Evolutionary conservation across 2,113 vertebrate genomes (phyloP).

Genomic region (Cinclus mexicanus): DNA sequence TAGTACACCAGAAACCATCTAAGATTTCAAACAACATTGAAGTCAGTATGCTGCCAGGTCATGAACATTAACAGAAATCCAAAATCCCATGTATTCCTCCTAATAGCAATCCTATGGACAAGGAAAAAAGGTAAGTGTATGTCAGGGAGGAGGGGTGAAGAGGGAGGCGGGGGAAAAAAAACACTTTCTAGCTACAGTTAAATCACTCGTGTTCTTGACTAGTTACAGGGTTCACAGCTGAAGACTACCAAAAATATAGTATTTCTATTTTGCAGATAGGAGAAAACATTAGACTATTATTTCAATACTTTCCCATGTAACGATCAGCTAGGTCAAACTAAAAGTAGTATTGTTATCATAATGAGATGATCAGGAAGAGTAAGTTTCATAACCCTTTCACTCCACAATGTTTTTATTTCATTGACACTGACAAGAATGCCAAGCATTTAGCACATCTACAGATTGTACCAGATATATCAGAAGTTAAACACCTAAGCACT

Average conservation of each 20-base stretch:
- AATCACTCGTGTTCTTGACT: not conserved
- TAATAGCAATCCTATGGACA: too few relatives aligned
- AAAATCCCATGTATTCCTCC: not conserved
- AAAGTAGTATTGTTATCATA: not conserved
- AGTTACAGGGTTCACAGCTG: not conserved
- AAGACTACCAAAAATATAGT: not conserved
- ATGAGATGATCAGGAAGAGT: not conserved
- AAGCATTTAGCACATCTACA: not conserved
- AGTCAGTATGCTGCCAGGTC: not conserved
- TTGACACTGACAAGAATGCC: not conserved
- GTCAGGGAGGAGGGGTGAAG: accelerated
- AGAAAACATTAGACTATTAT: not conserved
- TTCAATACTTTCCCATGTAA: not conserved
- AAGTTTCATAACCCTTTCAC: not conserved
- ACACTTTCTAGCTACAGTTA: not conserved
- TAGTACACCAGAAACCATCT: not conserved
- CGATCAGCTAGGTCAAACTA: not conserved
- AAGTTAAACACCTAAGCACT: not conserved
- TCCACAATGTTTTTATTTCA: not conserved
- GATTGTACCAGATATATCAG: not conserved
- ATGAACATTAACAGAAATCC: not conserved
- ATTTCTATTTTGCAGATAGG: not conserved
- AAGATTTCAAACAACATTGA: not conserved
- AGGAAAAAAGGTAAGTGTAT: not conserved
- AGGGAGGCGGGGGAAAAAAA: accelerated